Evolutionary conservation across 2,797 vertebrate species (phyloP).

Genomic region (Leptoclinus maculatus): DNA sequence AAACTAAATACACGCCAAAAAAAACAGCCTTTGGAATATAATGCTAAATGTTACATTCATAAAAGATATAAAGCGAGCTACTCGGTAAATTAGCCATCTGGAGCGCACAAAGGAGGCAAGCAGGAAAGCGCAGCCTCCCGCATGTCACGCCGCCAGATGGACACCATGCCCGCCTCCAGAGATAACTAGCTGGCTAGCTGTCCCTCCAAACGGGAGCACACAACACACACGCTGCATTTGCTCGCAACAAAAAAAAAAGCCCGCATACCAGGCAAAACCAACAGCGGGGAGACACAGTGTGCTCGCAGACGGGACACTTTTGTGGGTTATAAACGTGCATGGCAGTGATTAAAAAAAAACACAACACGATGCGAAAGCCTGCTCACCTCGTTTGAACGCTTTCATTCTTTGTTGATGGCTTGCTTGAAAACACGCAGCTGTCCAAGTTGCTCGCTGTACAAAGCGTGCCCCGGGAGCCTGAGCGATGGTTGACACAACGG

Average conservation of each 20-base stretch:
- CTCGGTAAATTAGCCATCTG: slow-evolving; percentile 63
- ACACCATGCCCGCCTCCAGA: slow-evolving; percentile 82
- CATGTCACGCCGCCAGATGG: slow-evolving; percentile 83
- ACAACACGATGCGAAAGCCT: slow-evolving; percentile 1
- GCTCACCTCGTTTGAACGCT: slow-evolving; percentile 85
- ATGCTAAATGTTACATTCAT: not conserved
- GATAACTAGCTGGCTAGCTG: slow-evolving; percentile 82
- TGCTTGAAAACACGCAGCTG: slow-evolving; percentile 75
- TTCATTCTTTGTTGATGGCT: slow-evolving; percentile 87
- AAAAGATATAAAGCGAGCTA: not conserved
- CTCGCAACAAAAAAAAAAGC: slow-evolving; percentile 65
- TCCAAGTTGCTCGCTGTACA: slow-evolving; percentile 80
- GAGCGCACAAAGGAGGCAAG: slow-evolving; percentile 76
- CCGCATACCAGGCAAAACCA: slow-evolving; percentile 67
- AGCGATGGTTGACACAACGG: slow-evolving; percentile 76
- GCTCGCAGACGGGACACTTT: slow-evolving; percentile 5
- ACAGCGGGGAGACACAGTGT: slow-evolving; percentile 37
- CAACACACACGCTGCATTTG: slow-evolving; percentile 79
- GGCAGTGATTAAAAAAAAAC: too few species aligned
- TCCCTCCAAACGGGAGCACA: slow-evolving; percentile 80
- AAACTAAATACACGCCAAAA: not conserved
- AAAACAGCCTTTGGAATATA: not conserved
- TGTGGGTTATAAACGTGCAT: not conserved
- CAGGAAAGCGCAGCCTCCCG: slow-evolving; percentile 66
- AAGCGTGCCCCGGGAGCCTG: slow-evolving; percentile 75